Evolutionary conservation across 2,888 invertebrate genomes (phyloP), one percentile per base, ranked within the genome.

Genomic region (Leptinotarsa haldemani): DNA sequence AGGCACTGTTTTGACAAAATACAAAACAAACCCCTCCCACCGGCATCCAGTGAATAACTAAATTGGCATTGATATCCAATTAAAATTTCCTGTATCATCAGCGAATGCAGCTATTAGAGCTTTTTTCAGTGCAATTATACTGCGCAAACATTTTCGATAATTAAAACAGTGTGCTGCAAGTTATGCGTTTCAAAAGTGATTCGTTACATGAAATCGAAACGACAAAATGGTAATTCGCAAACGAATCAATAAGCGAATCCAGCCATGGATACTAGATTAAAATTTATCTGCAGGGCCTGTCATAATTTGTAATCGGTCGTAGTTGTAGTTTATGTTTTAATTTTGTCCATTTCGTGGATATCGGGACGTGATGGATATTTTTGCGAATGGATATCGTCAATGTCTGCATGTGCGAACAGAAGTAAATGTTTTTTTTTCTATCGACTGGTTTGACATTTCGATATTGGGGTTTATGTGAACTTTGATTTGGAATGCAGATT

Each of bases 91-190:
- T 22, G 66, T 66, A 25, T 25, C 50, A 66, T 66, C 52, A 40
- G 22, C 52, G 25, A 50, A 50, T 66, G 13, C 20, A 66, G 66
- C 48, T 30, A 66, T 66, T 22, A 50, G 66, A 16, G 12, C 18
- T 52, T 66, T 66, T 66, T 25, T 66, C 12, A n/a, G 9, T 16
- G 52, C 66, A 52, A 66, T 66, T 65, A 25, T 52, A 20, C 25
- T 52, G 48, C 25, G n/a, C 66, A 66, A 66, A 66, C 66, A 66
- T 66, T 50, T 66, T 52, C 66, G 66, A 66, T 66, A 66, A 66
- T 66, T 50, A 66, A 66, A 50, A 52, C 66, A 52, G 48, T 25
- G 25, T 66, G 66, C 50, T 50, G 48, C 50, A 66, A 66, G 48
- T 65, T 65, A 47, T 48, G 65, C 48, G 20, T 65, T 48, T 50